These are phyloP conservation scores for Hemicordylus capensis DNA, from an alignment of 2,113 vertebrate species.

Conservation along the genomic window DNA sequence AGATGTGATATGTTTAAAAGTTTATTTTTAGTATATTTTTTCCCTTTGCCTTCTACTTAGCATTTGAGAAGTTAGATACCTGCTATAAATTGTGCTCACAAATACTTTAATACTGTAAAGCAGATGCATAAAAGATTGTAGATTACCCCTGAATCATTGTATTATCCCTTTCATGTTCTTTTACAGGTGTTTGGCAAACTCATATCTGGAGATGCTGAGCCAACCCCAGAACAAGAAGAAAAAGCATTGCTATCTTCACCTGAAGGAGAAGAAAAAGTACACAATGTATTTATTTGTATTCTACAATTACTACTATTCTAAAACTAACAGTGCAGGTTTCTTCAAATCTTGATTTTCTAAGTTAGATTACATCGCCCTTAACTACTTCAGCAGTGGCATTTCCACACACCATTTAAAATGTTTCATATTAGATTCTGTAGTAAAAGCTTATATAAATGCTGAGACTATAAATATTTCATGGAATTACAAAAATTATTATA, in stretches of 20 bases:
- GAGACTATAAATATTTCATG: background rate
- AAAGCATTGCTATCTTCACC: slow-evolving; percentile 95
- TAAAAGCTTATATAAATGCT: background rate
- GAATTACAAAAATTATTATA: background rate
- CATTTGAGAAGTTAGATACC: background rate
- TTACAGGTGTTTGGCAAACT: slow-evolving; percentile 96
- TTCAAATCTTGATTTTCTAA: background rate
- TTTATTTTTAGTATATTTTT: background rate
- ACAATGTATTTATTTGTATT: slow-evolving; percentile 85
- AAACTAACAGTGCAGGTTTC: slow-evolving; percentile 28
- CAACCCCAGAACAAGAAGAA: slow-evolving; percentile 97
- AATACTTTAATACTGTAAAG: background rate
- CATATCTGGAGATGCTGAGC: slow-evolving; percentile 96
- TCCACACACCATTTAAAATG: background rate
- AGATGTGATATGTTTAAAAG: background rate
- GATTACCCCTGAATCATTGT: background rate
- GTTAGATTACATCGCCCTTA: background rate
- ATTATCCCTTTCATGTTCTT: background rate
- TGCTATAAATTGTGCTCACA: background rate
- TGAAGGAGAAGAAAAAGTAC: slow-evolving; percentile 99
- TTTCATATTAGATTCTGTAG: background rate
- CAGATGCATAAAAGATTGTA: background rate
- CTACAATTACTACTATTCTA: slow-evolving; percentile 65
- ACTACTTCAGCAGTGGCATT: background rate
- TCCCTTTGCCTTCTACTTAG: background rate